Evolutionary conservation across 2,113 vertebrate species (phyloP), one percentile per base, ranked within the genome.

Genomic region (Pseudopipra pipra): DNA sequence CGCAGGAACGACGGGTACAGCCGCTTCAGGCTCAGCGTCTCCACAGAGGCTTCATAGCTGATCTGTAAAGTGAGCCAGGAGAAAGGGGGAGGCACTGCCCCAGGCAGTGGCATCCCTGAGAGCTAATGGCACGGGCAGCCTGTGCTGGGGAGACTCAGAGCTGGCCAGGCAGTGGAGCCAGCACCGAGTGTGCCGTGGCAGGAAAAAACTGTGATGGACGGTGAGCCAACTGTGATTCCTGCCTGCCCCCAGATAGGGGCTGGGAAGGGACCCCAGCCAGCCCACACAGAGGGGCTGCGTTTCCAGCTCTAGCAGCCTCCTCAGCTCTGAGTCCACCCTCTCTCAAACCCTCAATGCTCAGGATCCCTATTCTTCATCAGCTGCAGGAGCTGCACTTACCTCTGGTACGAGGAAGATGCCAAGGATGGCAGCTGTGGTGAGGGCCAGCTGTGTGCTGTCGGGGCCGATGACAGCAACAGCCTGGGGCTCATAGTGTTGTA

Each of bases 1-100:
- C 98, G 98, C 20, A 99, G 77, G 85, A 99, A 99, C 0, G 98
- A 99, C 0, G 99, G 98, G 77, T 97, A 99, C 65, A 74, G 17
- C 2, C 13, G 14, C 93, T 98, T 99, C 30, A 51, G 18, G 30
- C 98, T 98, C 71, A 99, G 97, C 1, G 1, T 30, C 33, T 81
- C 94, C 14, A 93, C 95, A 46, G 98, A 87, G 62, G 99, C 98
- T 92, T 97, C 97, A 0, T 98, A 98, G 96, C 97, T 99, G 59
- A 99, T 96, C 99, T 99, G 98, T 25, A 77, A 68, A 25, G 14
- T 35, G 37, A 85, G 22, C 4, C 79, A 23, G n/a, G 22, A 43
- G 47, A 65, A 71, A 54, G 21, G 7, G 37, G 58, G 25, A 11
- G 70, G 31, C 0, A 0, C 22, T 77, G 9, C 14, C 24, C 6